A percentile compares a stretch with the other conserved stretches of the same genome.
Evolutionary conservation across 2,888 invertebrate genomes (phyloP).

Genomic region (Rapana venosa): DNA sequence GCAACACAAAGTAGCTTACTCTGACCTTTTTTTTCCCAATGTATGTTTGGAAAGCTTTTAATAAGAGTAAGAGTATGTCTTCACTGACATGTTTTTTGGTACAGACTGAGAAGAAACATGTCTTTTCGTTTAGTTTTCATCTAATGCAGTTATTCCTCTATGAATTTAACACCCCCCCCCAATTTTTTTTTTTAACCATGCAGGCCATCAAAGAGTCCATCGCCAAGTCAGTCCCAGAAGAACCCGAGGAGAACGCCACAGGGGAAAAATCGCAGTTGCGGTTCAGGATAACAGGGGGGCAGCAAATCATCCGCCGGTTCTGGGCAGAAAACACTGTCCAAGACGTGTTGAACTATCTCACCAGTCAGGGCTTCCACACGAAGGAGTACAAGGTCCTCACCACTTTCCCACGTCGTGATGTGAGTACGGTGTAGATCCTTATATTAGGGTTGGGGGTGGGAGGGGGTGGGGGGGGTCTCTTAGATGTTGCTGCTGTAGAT

Average conservation of each 20-base stretch:
- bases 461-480: too few species aligned
- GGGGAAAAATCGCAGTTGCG: conserved; percentile 81
- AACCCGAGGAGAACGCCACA: conserved; percentile 75
- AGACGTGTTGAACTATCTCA: conserved; percentile 91
- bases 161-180: too few species aligned
- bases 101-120: too few species aligned
- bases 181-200: too few species aligned
- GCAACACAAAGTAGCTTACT: too few species aligned
- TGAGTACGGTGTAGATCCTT: conserved; percentile 81
- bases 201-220: conserved; percentile 78
- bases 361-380: conserved; percentile 91
- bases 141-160: too few species aligned
- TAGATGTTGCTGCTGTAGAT: too few species aligned
- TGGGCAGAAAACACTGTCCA: conserved; percentile 81
- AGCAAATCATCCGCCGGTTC: conserved; percentile 89
- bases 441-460: neutral
- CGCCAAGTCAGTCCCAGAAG: conserved; percentile 77
- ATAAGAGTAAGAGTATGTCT: too few species aligned
- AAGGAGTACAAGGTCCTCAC: conserved; percentile 94
- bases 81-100: too few species aligned
- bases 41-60: too few species aligned
- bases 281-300: conserved; percentile 89
- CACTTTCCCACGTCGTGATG: conserved; percentile 96
- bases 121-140: too few species aligned
- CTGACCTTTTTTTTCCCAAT: too few species aligned